phyloP scores from a whole-genome alignment of 2,113 vertebrate species.

The Proterorhinus semilunaris region DNA sequence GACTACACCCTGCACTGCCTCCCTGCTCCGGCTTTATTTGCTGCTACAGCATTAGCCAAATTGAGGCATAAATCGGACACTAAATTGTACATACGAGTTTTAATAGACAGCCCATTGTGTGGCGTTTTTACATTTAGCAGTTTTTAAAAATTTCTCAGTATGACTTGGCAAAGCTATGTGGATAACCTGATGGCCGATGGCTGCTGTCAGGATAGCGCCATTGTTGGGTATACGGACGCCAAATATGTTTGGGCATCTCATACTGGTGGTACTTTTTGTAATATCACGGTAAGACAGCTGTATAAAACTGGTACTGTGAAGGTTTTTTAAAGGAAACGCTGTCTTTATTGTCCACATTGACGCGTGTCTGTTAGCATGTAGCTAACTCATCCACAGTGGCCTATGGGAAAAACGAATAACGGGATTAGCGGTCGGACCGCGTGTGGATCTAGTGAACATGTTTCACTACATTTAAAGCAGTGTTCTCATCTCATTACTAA shows the following conservation, averaged over 20 bases:
- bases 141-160: slow-evolving; percentile 65
- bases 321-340: background rate
- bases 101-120: slow-evolving; percentile 16
- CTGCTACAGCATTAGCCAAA: slow-evolving; percentile 68
- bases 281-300: slow-evolving; percentile 82
- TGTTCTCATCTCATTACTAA: too few relatives aligned
- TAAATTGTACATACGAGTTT: slow-evolving; percentile 15
- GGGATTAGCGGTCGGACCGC: slow-evolving; percentile 48
- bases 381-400: slow-evolving; percentile 40
- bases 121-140: slow-evolving; percentile 17
- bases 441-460: slow-evolving; percentile 24
- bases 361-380: slow-evolving; percentile 34
- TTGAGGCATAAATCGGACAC: slow-evolving; percentile 56
- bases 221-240: slow-evolving; percentile 90
- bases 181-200: slow-evolving; percentile 93
- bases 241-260: slow-evolving; percentile 92
- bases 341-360: slow-evolving; percentile 6
- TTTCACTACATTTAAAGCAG: background rate
- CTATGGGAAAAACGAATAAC: slow-evolving; percentile 36
- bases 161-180: slow-evolving; percentile 95
- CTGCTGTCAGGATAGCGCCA: slow-evolving; percentile 94
- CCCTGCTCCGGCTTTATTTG: slow-evolving; percentile 71
- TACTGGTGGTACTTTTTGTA: slow-evolving; percentile 80
- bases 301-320: fast-evolving
- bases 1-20: slow-evolving; percentile 78